Evolutionary conservation across 2,888 invertebrate species (phyloP), one percentile per base, ranked within the genome.

Genomic region (Epistrophe eligans): DNA sequence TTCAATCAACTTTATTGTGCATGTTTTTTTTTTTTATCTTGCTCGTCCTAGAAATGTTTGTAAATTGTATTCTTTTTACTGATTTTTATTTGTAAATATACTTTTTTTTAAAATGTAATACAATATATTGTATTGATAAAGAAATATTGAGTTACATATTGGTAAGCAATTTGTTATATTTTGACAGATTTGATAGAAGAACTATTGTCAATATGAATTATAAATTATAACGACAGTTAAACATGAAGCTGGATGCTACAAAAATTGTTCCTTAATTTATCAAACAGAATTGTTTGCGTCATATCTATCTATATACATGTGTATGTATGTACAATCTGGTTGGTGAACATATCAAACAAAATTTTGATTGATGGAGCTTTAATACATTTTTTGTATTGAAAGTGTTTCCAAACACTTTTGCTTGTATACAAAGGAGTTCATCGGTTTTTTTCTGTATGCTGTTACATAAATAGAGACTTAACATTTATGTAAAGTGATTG

Each of bases 1-100:
- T 83, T 62, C 83, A 83, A 60, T 79, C 87, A 82, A 79, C 50
- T 83, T 79, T 83, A 83, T 79, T 87, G 87, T 87, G 87, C 87
- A 87, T 87, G 87, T 24, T 50, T 66, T 87, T 71, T 74, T 50
- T 43, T 45, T 48, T 24, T 72, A 17, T 72, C 48, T 50, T 74
- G 48, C 57, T 45, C 17, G 70, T 64, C 74, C 43, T 67, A 40
- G 40, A 58, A 9, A 13, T 70, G 40, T 55, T 57, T 17, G 35
- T 58, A 24, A 11, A 24, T 70, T 6, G 9, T 62, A n/a, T 8
- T 50, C 8, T 17, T 50, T 38, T 19, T 32, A 24, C 8, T 10
- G 5, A 32, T 28, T 35, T 66, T 66, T 66, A 62, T 62, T 62
- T 62, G 62, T 62, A 43, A 62, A 62, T n/a, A n/a, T n/a, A n/a